Conservation (phyloP, 2,888 invertebrate species). For the Clusia tigrina region DNA sequence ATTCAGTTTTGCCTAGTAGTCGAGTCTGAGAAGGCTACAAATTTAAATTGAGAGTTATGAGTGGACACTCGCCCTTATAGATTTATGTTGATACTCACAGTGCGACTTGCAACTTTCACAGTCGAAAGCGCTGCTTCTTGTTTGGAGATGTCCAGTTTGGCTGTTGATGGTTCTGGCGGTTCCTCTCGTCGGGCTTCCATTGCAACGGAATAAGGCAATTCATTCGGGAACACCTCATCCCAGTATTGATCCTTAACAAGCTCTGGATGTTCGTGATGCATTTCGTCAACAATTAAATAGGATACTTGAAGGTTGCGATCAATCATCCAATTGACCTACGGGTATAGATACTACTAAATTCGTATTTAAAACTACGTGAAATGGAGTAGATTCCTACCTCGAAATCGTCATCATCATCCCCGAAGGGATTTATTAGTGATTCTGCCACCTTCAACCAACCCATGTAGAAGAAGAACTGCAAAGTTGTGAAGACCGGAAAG, state of each 20-base stretch:
- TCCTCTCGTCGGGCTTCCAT: conserved; percentile 79
- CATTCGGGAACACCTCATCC: conserved; percentile 85
- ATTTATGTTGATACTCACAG: no score
- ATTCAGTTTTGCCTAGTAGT: no score
- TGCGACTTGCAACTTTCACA: neutral
- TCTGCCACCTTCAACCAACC: conserved; percentile 93
- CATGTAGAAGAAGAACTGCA: conserved; percentile 88
- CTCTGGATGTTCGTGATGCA: conserved; percentile 91
- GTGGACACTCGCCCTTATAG: no score
- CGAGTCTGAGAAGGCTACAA: no score
- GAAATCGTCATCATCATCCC: conserved; percentile 89
- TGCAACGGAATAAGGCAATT: conserved; percentile 77
- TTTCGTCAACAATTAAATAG: conserved; percentile 91
- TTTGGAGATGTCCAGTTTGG: conserved; percentile 70
- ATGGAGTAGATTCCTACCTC: conserved; percentile 68
- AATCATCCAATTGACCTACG: conserved; percentile 86
- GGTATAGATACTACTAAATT: conserved; percentile 46
- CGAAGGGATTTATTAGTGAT: conserved; percentile 87
- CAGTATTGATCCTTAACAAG: conserved; percentile 87
- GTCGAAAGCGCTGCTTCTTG: neutral
- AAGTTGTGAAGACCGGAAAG: conserved; percentile 84
- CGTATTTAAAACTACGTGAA: neutral
- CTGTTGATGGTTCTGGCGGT: conserved; percentile 85
- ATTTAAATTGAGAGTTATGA: no score
- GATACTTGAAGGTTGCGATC: conserved; percentile 84